Base-by-base conservation (phyloP, 2,888 invertebrate species). In the Sabatieria punctata region DNA sequence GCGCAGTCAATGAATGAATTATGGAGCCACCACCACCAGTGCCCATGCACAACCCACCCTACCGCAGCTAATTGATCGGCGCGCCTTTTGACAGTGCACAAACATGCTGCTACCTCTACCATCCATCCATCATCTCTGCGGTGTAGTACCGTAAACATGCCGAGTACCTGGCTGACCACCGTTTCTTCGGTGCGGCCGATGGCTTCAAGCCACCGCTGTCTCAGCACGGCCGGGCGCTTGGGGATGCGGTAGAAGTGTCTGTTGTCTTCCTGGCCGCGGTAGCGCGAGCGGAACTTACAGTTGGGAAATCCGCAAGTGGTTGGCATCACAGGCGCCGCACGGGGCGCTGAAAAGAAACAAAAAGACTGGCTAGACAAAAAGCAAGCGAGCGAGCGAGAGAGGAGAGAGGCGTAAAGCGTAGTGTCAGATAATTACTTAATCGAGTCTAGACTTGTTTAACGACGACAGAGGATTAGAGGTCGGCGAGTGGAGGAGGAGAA, bases 171-270 rank as follows among this genome's bases (percentile, higher is more conserved):
- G 48, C 65, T 67, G 48, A 67, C 67, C 38, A 67, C 68, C 2
- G 67, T 67, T 50, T 66, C 65, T 49, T 67, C 67, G 11, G 66
- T 68, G 42, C 67, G 56, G 39, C 67, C 67, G 41, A 67, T 67
- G 15, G 67, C 67, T 38, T 59, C 55, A 43, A 67, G 57, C 68
- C 68, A 68, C 43, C 61, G 55, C 49, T 66, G 63, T 15, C 68
- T 55, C 48, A 69, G 55, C 18, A 67, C 55, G 33, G 59, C 57
- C 25, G 68, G 68, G 40, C 68, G 57, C 58, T 68, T 68, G 22
- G 68, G 68, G 13, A 68, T 68, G 35, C 68, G 65, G 55, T 69
- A 68, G 56, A 69, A 69, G 54, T 69, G 68, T 4, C 68, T 63
- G 52, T 64, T 67, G 54, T 69, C 68, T 51, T 68, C 68, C 41